Conservation (phyloP, 2,888 invertebrate species). For the Epinotia brunnichana region DNA sequence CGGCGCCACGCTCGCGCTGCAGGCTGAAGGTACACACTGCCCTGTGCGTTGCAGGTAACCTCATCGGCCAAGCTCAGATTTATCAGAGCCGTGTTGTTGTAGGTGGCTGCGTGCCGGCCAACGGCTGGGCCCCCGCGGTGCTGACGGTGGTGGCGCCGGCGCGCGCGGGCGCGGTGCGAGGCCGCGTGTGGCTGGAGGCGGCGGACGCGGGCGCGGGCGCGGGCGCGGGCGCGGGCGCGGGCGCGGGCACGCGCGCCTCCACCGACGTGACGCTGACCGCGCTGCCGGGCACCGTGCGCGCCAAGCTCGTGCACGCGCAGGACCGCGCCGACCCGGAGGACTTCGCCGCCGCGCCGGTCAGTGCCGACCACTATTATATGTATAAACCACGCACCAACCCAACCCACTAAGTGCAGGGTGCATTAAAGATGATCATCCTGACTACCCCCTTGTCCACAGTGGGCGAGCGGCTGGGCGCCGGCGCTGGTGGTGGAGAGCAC, state of each 20-base stretch:
- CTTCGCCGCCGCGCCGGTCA: conserved; percentile 46
- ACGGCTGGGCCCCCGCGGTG: conserved; percentile 47
- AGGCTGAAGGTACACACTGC: conserved; percentile 43
- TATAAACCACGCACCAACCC: no score
- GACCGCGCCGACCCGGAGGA: conserved; percentile 42
- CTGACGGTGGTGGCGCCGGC: conserved; percentile 61
- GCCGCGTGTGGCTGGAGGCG: conserved; percentile 62
- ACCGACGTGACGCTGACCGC: conserved; percentile 81
- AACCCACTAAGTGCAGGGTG: no score
- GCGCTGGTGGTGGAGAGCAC: conserved; percentile 91
- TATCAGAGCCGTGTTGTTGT: no score
- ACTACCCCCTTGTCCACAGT: conserved; percentile 51
- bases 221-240: conserved; percentile 60
- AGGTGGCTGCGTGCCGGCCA: conserved; percentile 44
- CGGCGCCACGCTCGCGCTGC: conserved; percentile 51
- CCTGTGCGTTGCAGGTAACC: no score
- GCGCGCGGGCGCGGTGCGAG: conserved; percentile 52
- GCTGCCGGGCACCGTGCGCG: conserved; percentile 50
- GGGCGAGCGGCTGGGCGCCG: conserved; percentile 85
- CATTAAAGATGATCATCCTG: no score
- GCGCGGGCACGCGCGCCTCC: conserved; percentile 79
- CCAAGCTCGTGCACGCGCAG: conserved; percentile 47
- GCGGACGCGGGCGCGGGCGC: conserved; percentile 47
- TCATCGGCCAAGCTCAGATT: no score
- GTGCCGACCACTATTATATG: neutral